Evolutionary conservation across 2,888 invertebrate genomes (phyloP), one percentile per base, ranked within the genome.

Genomic region (Elegia similella): DNA sequence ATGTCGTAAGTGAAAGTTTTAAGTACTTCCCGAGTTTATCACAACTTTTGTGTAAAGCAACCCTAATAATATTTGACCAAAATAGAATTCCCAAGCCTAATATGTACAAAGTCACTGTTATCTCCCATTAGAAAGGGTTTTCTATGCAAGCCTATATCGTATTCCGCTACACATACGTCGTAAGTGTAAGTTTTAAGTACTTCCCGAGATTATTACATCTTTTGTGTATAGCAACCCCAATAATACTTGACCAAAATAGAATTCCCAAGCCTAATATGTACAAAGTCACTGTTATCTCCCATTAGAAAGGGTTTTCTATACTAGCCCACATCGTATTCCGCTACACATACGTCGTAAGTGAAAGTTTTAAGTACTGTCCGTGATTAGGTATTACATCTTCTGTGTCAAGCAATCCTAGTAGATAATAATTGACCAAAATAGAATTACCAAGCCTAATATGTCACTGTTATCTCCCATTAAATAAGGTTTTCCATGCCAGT

Each of bases 141-240:
- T 29, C 12, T 10, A 17, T 48, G 32, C 34, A 34, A 38, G n/a
- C 52, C 2, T 1, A 50, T 34, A 32, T 50, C 15, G 32, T 16
- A n/a, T 42, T 52, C 29, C 42, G 23, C 17, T 13, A 42, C 42
- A 42, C 38, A 52, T 52, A 52, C 23, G 32, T 16, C 10, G 34
- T 38, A 16, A 52, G 52, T 52, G 52, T 42, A 38, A 52, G 52
- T 42, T 52, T 52, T 12, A 13, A 52, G 52, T 52, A 52, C 52
- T 42, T 42, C 23, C 42, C 17, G 42, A 42, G 52, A 42, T 42
- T 23, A 23, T 5, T 5, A 23, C 5, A 23, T 2, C 23, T 23
- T 23, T 5, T 3, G 2, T 23, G 2, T 23, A 23, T 3, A 3
- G 5, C 2, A 23, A 23, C 23, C 23, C 5, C 2, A 2, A 5